These are phyloP conservation scores for Theretra japonica DNA, from an alignment of 2,888 invertebrate genomes.

Conservation along the genomic window DNA sequence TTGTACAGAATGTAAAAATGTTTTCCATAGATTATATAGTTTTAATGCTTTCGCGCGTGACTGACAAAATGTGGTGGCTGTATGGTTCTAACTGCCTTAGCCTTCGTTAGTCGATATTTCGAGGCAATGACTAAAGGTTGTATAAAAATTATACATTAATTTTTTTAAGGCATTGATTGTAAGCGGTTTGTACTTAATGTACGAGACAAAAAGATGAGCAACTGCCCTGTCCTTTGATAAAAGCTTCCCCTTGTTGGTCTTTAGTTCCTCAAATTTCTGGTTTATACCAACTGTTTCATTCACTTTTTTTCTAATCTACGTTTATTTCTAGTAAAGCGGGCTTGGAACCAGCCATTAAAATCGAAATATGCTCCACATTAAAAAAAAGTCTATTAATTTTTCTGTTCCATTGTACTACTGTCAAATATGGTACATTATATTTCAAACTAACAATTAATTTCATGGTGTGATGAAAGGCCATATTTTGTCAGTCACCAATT, in stretches of 20 bases:
- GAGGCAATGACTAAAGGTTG: background rate
- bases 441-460: background rate
- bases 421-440: too few relatives aligned
- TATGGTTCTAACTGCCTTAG: background rate
- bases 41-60: constrained; percentile 47
- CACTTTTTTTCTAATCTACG: too few relatives aligned
- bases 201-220: background rate
- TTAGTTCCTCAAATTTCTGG: too few relatives aligned
- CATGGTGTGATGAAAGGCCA: background rate
- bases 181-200: background rate
- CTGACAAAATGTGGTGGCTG: constrained; percentile 36
- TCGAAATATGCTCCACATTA: too few relatives aligned
- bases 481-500: constrained; percentile 13
- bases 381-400: background rate
- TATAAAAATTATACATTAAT: background rate
- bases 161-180: background rate
- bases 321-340: too few relatives aligned
- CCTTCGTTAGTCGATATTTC: background rate
- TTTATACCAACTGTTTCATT: too few relatives aligned
- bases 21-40: constrained; percentile 43
- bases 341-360: too few relatives aligned
- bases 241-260: background rate
- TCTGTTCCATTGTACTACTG: background rate
- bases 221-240: background rate
- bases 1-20: constrained; percentile 63